phyloP scores from a whole-genome alignment of 1,140 invertebrate species.

The Portunus trituberculatus region DNA sequence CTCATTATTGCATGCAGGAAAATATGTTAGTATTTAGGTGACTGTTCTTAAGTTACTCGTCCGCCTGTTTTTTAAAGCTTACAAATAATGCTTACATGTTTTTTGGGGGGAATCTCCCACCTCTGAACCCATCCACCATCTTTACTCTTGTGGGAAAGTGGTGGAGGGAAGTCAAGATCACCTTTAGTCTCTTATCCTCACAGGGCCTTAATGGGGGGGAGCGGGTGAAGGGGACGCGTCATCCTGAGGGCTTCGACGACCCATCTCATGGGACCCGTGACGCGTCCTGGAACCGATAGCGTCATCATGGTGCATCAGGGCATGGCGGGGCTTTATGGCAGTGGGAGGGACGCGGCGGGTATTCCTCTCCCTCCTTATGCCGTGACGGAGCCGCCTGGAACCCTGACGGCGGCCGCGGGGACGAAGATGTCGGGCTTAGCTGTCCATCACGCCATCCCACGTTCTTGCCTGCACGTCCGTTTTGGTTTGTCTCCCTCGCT shows the following conservation, averaged over 20 bases:
- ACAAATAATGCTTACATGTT: too few relatives aligned
- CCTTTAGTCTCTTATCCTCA: too few relatives aligned
- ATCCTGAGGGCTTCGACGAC: neutral
- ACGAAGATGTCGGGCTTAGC: neutral
- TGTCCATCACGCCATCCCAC: neutral
- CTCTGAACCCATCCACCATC: too few relatives aligned
- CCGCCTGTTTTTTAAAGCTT: too few relatives aligned
- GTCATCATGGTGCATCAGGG: conserved; percentile 18
- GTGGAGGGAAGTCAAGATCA: too few relatives aligned
- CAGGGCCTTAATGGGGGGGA: neutral
- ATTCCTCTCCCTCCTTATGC: neutral
- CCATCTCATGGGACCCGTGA: neutral
- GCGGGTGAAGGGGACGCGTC: neutral
- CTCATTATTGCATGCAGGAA: too few relatives aligned
- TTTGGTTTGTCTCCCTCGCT: neutral
- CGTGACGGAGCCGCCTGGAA: neutral
- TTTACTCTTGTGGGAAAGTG: too few relatives aligned
- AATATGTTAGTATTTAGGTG: too few relatives aligned
- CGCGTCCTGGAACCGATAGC: neutral
- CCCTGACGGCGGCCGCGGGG: neutral
- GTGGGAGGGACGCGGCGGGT: conserved; percentile 1
- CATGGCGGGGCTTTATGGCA: neutral
- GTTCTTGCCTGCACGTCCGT: neutral
- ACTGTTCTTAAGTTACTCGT: too few relatives aligned
- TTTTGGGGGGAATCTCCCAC: too few relatives aligned